These are phyloP conservation scores for Amiota mariae DNA, from an alignment of 2,888 invertebrate species.

Conservation along the genomic window DNA sequence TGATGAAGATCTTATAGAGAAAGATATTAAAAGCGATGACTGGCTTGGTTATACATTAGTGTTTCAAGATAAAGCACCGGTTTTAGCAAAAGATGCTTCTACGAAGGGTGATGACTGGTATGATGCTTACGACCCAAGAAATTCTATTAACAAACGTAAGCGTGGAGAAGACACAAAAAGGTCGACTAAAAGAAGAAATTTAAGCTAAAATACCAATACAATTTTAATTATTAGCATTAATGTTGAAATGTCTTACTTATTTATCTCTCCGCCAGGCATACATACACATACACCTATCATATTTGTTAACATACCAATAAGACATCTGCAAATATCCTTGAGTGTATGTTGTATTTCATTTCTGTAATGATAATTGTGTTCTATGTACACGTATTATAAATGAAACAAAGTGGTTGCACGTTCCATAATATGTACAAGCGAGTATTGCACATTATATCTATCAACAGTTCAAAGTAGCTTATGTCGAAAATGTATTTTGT, in stretches of 20 bases:
- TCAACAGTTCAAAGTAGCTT: too few species aligned
- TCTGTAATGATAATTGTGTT: too few species aligned
- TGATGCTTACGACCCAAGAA: conserved; percentile 96
- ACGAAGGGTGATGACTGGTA: conserved; percentile 96
- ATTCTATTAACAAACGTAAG: conserved; percentile 93
- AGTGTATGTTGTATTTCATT: too few species aligned
- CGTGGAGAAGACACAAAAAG: conserved; percentile 75
- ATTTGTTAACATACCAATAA: too few species aligned
- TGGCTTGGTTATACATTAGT: conserved; percentile 71
- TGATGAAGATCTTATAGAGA: conserved; percentile 60
- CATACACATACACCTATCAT: too few species aligned
- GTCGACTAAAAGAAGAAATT: conserved; percentile 3
- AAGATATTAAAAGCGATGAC: conserved; percentile 68
- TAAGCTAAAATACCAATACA: neutral
- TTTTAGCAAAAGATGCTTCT: conserved; percentile 93
- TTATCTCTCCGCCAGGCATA: too few species aligned
- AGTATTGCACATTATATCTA: too few species aligned
- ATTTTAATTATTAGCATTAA: neutral
- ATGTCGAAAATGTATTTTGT: too few species aligned
- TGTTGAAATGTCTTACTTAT: neutral
- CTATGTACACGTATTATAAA: too few species aligned
- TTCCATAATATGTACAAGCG: too few species aligned
- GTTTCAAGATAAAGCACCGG: conserved; percentile 78
- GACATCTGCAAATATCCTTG: too few species aligned
- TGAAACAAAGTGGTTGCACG: too few species aligned